A percentile compares a stretch with the other conserved stretches of the same genome.
phyloP scores from a whole-genome alignment of 2,113 vertebrate genomes.

The Ptyas mucosa region DNA sequence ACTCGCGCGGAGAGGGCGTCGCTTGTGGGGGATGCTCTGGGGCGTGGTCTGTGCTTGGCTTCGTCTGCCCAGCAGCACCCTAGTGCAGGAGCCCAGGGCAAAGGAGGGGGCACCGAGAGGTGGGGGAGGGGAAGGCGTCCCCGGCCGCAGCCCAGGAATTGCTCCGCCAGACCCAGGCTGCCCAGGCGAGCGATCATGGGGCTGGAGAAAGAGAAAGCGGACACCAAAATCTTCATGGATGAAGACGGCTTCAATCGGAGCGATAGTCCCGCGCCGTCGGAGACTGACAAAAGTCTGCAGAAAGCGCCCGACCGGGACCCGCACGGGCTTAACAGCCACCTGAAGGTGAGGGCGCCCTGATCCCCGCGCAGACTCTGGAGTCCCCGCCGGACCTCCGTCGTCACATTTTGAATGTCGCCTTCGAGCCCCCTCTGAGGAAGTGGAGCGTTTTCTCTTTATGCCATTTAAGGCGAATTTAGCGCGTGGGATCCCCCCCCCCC shows the following conservation, averaged over 20 bases:
- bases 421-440: neutral
- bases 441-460: neutral
- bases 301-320: conserved; percentile 75
- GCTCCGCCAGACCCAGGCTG: neutral
- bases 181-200: conserved; percentile 71
- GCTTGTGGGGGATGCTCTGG: neutral
- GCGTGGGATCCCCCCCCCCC: neutral
- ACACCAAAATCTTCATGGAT: conserved; percentile 82
- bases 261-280: conserved; percentile 69
- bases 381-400: neutral
- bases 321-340: conserved; percentile 74
- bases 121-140: neutral
- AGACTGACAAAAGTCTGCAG: conserved; percentile 59
- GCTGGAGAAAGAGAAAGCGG: conserved; percentile 81
- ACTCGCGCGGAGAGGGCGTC: neutral
- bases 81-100: neutral
- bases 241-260: conserved; percentile 77
- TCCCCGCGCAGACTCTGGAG: neutral
- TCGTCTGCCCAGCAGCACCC: neutral
- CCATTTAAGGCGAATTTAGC: neutral
- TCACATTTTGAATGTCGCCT: no score
- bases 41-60: conserved; percentile 18
- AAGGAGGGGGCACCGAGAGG: neutral
- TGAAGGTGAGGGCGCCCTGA: conserved; percentile 73
- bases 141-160: neutral